Percentiles rank a stretch among this genome's conserved stretches.
Conservation (phyloP, 2,888 invertebrate genomes). For the Sinhomidia bicolor region DNA sequence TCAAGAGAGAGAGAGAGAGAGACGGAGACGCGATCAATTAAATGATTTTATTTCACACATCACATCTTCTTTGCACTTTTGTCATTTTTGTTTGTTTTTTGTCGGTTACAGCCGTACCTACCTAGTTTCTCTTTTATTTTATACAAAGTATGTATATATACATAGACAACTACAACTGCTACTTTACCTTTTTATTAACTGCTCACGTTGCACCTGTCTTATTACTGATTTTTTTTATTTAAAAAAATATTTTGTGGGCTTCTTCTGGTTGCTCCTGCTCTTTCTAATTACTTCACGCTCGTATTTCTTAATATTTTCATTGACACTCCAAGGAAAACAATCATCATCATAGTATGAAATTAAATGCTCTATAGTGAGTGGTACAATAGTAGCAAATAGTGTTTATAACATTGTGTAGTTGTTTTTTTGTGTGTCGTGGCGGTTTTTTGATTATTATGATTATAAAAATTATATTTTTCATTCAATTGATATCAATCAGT, state of each 20-base stretch:
- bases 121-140: too few relatives aligned
- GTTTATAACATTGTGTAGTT: not conserved
- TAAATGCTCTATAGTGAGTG: not conserved
- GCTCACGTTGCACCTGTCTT: constrained; percentile 42
- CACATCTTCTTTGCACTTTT: constrained; percentile 8
- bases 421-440: not conserved
- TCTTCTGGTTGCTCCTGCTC: constrained; percentile 45
- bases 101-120: not conserved
- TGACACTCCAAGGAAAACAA: constrained; percentile 62
- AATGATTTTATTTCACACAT: constrained; percentile 38
- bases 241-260: not conserved
- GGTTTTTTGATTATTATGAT: constrained; percentile 1
- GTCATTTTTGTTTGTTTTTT: not conserved
- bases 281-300: constrained; percentile 65
- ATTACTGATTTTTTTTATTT: not conserved
- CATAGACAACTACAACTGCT: not conserved
- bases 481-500: constrained; percentile 28
- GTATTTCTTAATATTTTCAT: constrained; percentile 58
- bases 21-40: constrained; percentile 42
- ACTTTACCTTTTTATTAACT: constrained; percentile 45
- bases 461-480: constrained; percentile 31
- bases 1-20: not conserved
- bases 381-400: not conserved
- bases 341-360: not conserved
- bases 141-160: not conserved